Percentiles rank a stretch among this genome's conserved stretches.
These are phyloP conservation scores for Thereva nobilitata DNA, from an alignment of 2,888 invertebrate genomes.

Conservation along the genomic window DNA sequence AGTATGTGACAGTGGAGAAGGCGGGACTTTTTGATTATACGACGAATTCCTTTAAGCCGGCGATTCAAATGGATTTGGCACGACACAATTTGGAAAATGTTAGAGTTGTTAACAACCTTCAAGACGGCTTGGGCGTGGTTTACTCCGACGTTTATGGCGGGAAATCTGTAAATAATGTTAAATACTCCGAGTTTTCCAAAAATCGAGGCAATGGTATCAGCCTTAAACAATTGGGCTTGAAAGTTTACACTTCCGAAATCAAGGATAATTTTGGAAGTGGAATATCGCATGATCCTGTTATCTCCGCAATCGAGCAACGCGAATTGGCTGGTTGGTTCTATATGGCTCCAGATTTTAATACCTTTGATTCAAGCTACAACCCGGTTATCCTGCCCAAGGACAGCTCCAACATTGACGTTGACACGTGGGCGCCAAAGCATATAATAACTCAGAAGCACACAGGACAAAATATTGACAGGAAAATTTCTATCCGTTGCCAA, in stretches of 20 bases:
- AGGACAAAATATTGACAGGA: constrained; percentile 63
- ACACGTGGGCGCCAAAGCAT: constrained; percentile 77
- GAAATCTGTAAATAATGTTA: constrained; percentile 78
- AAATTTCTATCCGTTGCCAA: constrained; percentile 69
- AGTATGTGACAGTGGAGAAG: constrained; percentile 85
- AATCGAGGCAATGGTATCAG: constrained; percentile 89
- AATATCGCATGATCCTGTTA: constrained; percentile 87
- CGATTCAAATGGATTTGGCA: constrained; percentile 84
- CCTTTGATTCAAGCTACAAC: constrained; percentile 71
- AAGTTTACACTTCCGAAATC: constrained; percentile 75
- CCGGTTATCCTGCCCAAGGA: constrained; percentile 74
- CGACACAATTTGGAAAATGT: constrained; percentile 82
- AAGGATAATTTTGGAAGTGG: constrained; percentile 86
- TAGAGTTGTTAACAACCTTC: constrained; percentile 80
- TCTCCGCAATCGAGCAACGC: constrained; percentile 81
- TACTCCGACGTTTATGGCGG: constrained; percentile 93
- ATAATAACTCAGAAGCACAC: constrained; percentile 72
- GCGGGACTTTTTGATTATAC: constrained; percentile 94
- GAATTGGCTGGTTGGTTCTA: constrained; percentile 93
- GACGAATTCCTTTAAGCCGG: constrained; percentile 84
- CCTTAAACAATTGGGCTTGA: constrained; percentile 84
- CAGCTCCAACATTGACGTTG: constrained; percentile 65
- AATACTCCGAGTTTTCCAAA: constrained; percentile 80
- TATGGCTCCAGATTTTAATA: constrained; percentile 68
- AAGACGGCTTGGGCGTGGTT: constrained; percentile 90